Conservation (phyloP, 2,113 vertebrate genomes). For the Nansenia antarctica region DNA sequence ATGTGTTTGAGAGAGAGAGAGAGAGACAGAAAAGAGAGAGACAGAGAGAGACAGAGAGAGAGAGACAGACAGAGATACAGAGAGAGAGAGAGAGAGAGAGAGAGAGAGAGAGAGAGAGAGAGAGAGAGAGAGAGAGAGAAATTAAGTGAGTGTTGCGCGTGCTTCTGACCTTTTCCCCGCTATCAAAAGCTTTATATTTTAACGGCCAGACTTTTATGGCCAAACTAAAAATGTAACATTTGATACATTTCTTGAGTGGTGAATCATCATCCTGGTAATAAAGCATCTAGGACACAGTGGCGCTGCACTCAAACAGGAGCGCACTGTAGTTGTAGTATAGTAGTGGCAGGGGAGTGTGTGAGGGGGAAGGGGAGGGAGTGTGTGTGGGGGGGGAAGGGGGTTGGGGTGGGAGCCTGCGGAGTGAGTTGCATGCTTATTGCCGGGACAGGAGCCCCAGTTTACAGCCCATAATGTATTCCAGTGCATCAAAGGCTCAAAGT, state of each 20-base stretch:
- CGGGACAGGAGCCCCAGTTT: conserved; percentile 50
- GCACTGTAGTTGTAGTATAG: neutral
- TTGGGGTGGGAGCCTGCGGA: conserved; percentile 26
- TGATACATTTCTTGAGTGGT: conserved; percentile 47
- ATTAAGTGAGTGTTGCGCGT: neutral
- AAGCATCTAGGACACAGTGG: conserved; percentile 21
- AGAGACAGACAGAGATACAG: neutral
- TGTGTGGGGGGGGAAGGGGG: neutral
- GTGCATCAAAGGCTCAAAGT: conserved; percentile 65
- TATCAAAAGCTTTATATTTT: conserved; percentile 21
- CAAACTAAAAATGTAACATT: conserved; percentile 58
- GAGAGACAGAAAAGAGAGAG: no score
- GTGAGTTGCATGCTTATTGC: conserved; percentile 57
- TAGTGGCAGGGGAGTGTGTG: neutral
- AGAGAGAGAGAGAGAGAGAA: neutral
- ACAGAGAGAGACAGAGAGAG: neutral
- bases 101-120: neutral
- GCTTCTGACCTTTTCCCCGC: neutral
- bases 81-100: neutral
- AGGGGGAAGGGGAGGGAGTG: neutral
- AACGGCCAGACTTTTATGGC: conserved; percentile 46
- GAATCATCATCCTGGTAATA: conserved; percentile 52
- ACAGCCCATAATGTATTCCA: conserved; percentile 56
- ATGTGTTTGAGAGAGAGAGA: neutral
- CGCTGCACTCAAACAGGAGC: conserved; percentile 12